These are phyloP conservation scores for Tipula vernalis DNA, from an alignment of 2,888 invertebrate species.

Conservation along the genomic window DNA sequence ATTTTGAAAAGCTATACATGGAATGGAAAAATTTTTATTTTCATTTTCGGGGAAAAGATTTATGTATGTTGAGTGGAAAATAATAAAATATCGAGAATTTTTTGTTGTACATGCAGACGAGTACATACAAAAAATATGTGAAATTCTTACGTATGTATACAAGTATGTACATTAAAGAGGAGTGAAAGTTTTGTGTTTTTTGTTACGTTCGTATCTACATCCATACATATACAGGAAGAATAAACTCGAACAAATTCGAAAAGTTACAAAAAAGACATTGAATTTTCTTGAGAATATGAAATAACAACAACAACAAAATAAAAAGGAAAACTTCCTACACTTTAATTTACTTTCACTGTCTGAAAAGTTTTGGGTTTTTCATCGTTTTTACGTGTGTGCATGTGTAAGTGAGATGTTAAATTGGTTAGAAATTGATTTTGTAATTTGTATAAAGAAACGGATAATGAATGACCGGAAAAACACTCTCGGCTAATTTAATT, in stretches of 20 bases:
- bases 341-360: not conserved
- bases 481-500: not conserved
- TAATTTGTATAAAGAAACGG: not conserved
- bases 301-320: not conserved
- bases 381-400: not conserved
- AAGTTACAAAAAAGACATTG: not conserved
- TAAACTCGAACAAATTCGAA: not conserved
- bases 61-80: not conserved
- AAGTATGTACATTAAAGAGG: not conserved
- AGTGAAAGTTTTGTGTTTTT: not conserved
- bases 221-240: not conserved
- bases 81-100: not conserved
- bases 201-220: not conserved
- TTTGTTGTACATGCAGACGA: not conserved
- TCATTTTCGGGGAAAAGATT: not conserved
- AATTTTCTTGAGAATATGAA: not conserved
- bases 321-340: not conserved
- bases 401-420: not conserved
- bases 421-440: not conserved
- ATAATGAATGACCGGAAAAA: not conserved
- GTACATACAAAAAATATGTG: not conserved
- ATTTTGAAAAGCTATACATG: not conserved
- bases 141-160: not conserved
- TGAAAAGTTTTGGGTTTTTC: not conserved
- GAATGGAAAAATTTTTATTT: not conserved